phyloP scores from a whole-genome alignment of 2,797 vertebrate genomes.

The Hozukius guyotensis region DNA sequence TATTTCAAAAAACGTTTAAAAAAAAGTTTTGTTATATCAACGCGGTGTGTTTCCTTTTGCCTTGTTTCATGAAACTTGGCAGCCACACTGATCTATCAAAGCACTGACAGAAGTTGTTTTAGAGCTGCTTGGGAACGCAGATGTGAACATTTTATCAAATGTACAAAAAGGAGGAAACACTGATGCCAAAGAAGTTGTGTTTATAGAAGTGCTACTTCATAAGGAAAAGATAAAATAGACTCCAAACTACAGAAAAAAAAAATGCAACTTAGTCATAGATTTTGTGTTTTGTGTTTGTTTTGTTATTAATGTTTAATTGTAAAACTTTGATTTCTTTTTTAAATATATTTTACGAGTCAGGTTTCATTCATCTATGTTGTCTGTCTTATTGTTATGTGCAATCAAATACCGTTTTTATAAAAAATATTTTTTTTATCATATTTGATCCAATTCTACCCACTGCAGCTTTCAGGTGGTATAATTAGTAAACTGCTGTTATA shows the following conservation, averaged over 20 bases:
- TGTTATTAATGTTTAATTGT: not conserved
- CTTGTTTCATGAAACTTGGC: not conserved
- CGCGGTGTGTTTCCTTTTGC: not conserved
- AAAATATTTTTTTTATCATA: too few species aligned
- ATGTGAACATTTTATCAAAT: not conserved
- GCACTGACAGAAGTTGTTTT: not conserved
- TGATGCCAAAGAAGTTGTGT: not conserved
- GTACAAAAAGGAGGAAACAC: not conserved
- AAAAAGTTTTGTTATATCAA: too few species aligned
- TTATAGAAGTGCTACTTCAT: not conserved
- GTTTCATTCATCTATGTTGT: not conserved
- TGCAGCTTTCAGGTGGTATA: not conserved
- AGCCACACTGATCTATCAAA: not conserved
- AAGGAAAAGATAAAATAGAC: not conserved
- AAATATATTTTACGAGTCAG: not conserved
- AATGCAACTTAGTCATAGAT: not conserved
- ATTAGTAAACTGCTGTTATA: not conserved
- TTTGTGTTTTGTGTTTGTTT: not conserved
- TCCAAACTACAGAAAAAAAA: not conserved
- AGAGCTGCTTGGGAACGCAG: not conserved
- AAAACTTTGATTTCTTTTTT: not conserved
- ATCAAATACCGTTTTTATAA: rapidly evolving
- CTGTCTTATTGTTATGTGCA: not conserved
- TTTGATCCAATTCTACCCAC: too few species aligned
- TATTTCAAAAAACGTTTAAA: not conserved